Percentiles rank a stretch among this genome's conserved stretches.
Evolutionary conservation across 1,140 invertebrate species (phyloP).

Genomic region (Hesperophylax magnus): DNA sequence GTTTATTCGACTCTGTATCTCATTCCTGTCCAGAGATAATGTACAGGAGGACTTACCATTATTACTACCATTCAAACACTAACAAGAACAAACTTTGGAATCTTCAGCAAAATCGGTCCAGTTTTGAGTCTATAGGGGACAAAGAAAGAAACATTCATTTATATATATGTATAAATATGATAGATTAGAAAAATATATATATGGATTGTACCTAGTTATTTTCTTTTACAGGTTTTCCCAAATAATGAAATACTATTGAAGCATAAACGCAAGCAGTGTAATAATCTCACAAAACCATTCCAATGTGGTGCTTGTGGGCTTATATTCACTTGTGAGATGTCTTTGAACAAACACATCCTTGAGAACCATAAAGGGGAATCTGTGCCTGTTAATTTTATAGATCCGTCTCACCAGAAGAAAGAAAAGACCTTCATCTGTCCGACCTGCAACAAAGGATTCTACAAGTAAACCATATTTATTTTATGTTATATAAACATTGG

Average conservation of each 20-base stretch:
- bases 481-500: no score
- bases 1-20: no score
- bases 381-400: slow-evolving; percentile 61
- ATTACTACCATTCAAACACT: no score
- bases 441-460: slow-evolving; percentile 68
- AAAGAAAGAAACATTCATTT: no score
- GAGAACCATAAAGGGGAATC: slow-evolving; percentile 61
- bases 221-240: slow-evolving; percentile 44
- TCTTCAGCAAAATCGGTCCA: no score
- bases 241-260: slow-evolving; percentile 52
- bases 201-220: no score
- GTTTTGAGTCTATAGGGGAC: no score
- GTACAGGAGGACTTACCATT: no score
- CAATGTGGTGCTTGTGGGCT: slow-evolving; percentile 63
- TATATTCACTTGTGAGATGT: slow-evolving; percentile 65
- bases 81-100: no score
- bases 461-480: slow-evolving; percentile 69
- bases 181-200: no score
- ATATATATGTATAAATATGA: no score
- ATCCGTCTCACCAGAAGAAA: slow-evolving; percentile 56
- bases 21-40: no score
- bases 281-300: slow-evolving; percentile 54
- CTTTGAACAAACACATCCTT: slow-evolving; percentile 67
- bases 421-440: slow-evolving; percentile 65
- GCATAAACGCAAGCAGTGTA: slow-evolving; percentile 53